Percentiles rank a stretch among this genome's conserved stretches.
These are phyloP conservation scores for Fissipunctia ypsillon DNA, from an alignment of 2,888 invertebrate species.

Conservation along the genomic window DNA sequence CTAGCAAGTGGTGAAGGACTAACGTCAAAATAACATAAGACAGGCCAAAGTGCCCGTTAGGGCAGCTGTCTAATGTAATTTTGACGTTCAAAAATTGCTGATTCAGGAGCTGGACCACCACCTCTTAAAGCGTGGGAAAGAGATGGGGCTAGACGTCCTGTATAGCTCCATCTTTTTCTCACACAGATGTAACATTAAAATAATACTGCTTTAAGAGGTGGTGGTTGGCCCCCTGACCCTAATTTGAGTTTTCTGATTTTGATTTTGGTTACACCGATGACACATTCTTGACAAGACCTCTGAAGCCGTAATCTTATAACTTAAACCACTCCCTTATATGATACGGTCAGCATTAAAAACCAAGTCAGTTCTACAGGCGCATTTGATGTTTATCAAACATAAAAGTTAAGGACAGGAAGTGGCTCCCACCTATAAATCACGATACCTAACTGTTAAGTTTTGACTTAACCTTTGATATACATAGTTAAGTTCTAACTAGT, in stretches of 20 bases:
- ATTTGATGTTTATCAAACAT: slow-evolving; percentile 76
- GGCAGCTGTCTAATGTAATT: too few species aligned
- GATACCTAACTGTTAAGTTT: slow-evolving; percentile 76
- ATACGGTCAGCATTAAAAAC: slow-evolving; percentile 71
- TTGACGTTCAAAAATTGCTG: background rate
- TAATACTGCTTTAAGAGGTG: too few species aligned
- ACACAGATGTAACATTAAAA: too few species aligned
- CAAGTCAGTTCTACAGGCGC: slow-evolving; percentile 72
- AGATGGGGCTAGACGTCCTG: too few species aligned
- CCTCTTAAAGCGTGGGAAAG: too few species aligned
- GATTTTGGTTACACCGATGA: background rate
- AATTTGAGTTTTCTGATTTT: background rate
- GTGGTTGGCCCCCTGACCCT: too few species aligned
- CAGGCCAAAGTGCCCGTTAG: too few species aligned
- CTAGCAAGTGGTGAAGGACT: background rate
- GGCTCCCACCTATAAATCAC: slow-evolving; percentile 79
- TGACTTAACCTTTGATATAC: slow-evolving; percentile 74
- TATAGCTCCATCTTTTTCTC: too few species aligned
- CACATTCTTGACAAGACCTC: background rate
- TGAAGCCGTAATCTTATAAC: slow-evolving; percentile 30
- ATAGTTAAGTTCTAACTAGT: slow-evolving; percentile 58
- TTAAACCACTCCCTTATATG: slow-evolving; percentile 54
- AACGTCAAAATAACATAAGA: too few species aligned
- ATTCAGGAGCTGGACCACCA: too few species aligned
- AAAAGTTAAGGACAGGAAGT: slow-evolving; percentile 79